A percentile compares a stretch with the other conserved stretches of the same genome.
Conservation (phyloP, 2,888 invertebrate species). For the Eurytoma californica region DNA sequence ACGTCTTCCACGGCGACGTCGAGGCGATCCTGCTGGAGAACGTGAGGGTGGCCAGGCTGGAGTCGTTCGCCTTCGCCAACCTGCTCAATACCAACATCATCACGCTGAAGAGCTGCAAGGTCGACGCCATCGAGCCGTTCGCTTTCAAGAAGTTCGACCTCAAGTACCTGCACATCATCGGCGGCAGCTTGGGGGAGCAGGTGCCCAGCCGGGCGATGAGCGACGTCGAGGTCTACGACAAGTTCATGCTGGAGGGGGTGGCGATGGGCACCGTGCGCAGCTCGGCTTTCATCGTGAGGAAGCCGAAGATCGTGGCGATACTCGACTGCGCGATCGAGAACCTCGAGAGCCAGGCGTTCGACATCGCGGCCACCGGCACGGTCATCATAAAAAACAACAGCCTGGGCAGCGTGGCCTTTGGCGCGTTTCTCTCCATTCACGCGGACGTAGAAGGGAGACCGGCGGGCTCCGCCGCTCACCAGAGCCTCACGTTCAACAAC, state of each 20-base stretch:
- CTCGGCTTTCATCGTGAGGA: conserved; percentile 82
- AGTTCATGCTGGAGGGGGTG: conserved; percentile 82
- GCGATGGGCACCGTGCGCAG: conserved; percentile 81
- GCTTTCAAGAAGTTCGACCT: conserved; percentile 88
- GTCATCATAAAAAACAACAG: conserved; percentile 82
- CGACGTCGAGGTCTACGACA: conserved; percentile 83
- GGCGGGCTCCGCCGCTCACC: conserved; percentile 62
- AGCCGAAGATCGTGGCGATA: conserved; percentile 80
- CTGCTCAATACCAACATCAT: conserved; percentile 81
- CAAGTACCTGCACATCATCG: conserved; percentile 80
- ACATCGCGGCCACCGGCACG: conserved; percentile 79
- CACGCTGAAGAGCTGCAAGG: conserved; percentile 79
- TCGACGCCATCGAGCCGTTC: conserved; percentile 81
- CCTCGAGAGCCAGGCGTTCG: conserved; percentile 82
- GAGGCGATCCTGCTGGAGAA: conserved; percentile 82
- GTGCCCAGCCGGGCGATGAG: conserved; percentile 85
- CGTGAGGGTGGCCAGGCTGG: conserved; percentile 79
- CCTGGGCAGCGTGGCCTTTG: conserved; percentile 78
- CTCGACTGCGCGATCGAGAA: conserved; percentile 78
- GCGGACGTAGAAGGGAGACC: conserved; percentile 75
- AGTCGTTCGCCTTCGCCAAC: conserved; percentile 86
- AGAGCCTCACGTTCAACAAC: conserved; percentile 80
- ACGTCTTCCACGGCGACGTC: conserved; percentile 84
- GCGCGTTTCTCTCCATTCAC: conserved; percentile 80
- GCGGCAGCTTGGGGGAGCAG: conserved; percentile 78